These are phyloP conservation scores for Meiosimyza decipiens DNA, from an alignment of 2,888 invertebrate species.

Conservation along the genomic window DNA sequence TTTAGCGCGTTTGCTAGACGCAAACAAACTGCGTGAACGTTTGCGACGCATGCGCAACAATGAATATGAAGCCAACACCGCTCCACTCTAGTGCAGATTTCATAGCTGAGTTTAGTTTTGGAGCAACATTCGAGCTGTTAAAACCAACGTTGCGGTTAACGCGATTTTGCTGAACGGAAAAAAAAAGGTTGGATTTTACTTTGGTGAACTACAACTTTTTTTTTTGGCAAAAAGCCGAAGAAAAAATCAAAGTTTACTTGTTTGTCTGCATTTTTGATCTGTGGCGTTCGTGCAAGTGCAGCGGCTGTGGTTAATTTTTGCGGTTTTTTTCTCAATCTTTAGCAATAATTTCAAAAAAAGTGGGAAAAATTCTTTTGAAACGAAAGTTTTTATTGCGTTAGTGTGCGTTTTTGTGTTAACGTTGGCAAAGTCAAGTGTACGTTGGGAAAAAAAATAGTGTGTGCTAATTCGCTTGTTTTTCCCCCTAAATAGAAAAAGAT, in stretches of 20 bases:
- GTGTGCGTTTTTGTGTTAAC: slow-evolving; percentile 16
- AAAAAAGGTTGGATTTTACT: slow-evolving; percentile 6
- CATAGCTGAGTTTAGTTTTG: slow-evolving; percentile 16
- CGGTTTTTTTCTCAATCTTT: slow-evolving; percentile 4
- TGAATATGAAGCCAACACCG: slow-evolving; percentile 49
- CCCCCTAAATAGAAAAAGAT: not conserved
- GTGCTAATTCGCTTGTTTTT: not conserved
- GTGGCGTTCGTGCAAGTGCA: slow-evolving; percentile 25
- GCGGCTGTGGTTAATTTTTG: slow-evolving; percentile 13
- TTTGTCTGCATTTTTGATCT: slow-evolving; percentile 58
- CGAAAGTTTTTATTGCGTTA: slow-evolving; percentile 9
- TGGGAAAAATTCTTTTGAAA: slow-evolving; percentile 20
- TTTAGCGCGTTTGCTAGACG: no score
- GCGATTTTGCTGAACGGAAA: slow-evolving; percentile 3
- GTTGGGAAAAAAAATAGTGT: not conserved
- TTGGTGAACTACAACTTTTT: slow-evolving; percentile 45
- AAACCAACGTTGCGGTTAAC: slow-evolving; percentile 26
- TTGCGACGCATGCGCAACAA: slow-evolving; percentile 43
- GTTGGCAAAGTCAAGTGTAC: not conserved
- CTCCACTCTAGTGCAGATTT: slow-evolving; percentile 51
- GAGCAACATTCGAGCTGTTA: slow-evolving; percentile 17
- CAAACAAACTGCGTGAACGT: no score
- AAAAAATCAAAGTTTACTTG: slow-evolving; percentile 53
- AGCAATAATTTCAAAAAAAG: not conserved
- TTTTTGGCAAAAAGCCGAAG: slow-evolving; percentile 42